Base-by-base conservation (phyloP, 2,888 invertebrate genomes). In the Ametastegia equiseti region DNA sequence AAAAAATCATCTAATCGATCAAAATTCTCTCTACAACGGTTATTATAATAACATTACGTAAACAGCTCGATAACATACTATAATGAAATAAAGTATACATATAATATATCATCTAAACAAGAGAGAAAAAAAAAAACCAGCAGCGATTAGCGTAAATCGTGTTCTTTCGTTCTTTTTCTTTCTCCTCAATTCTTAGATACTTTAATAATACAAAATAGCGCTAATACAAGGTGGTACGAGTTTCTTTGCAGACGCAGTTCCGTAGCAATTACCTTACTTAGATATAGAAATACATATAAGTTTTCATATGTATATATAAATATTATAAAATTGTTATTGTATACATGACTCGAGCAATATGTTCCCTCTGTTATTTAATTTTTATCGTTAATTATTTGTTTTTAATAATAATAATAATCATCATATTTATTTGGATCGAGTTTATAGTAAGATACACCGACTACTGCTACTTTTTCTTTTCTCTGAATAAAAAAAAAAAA, bases 321-420 rank as follows among this genome's bases (percentile, higher is more conserved):
- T 73, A 73, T 47, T 73, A 73, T 33, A 50, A 73, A 73, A 50
- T 47, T 73, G 54, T 73, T 73, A 73, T 57, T 77, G 83, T 82
- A 69, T 82, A 80, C 83, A 83, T 83, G 83, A 83, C 83, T 83
- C 78, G 69, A 80, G 81, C 50, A 54, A 75, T 77, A 80, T 67
- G 79, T 81, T 50, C 75, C 57, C 80, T 39, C 78, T 73, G 30
- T 73, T 73, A 36, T 39, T 33, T 73, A 19, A n/a, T 60, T 67
- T 67, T 67, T 36, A 39, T 67, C 36, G 36, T 39, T n/a, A 67
- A n/a, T n/a, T n/a, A n/a, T n/a, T n/a, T n/a, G n/a, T n/a, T n/a
- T n/a, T n/a, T n/a, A n/a, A n/a, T n/a, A n/a, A n/a, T n/a, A n/a
- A n/a, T n/a, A n/a, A n/a, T n/a, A n/a, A n/a, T n/a, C n/a, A n/a